Conservation (phyloP, 1,140 invertebrate species). For the Calephelis nemesis region DNA sequence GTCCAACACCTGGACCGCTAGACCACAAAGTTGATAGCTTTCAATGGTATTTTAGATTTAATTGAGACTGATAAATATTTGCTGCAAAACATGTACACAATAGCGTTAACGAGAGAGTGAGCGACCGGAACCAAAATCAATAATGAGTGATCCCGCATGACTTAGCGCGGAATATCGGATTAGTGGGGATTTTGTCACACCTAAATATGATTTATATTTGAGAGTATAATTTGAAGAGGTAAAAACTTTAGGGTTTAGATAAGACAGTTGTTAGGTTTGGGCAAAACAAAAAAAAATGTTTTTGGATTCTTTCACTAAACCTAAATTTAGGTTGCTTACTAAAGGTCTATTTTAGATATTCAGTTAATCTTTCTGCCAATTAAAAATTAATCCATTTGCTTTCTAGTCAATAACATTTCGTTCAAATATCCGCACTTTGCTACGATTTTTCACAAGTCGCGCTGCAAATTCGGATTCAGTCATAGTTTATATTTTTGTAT, state of each 20-base stretch:
- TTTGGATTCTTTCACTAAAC: background rate
- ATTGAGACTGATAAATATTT: background rate
- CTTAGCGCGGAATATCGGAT: conserved; percentile 4
- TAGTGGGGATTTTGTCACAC: background rate
- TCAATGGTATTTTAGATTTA: too few relatives aligned
- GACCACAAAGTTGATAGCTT: too few relatives aligned
- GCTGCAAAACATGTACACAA: background rate
- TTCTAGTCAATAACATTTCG: too few relatives aligned
- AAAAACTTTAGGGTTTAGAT: background rate
- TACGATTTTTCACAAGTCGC: too few relatives aligned
- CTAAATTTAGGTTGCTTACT: too few relatives aligned
- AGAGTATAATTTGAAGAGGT: conserved; percentile 3
- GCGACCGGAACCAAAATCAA: conserved; percentile 2
- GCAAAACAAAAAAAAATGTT: background rate
- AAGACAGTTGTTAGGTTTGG: background rate
- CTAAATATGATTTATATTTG: conserved; percentile 4
- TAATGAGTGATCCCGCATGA: conserved; percentile 9
- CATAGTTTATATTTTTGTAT: too few relatives aligned
- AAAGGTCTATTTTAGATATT: too few relatives aligned
- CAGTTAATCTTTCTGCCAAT: too few relatives aligned
- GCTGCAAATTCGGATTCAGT: too few relatives aligned
- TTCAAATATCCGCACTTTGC: too few relatives aligned
- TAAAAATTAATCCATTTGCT: too few relatives aligned
- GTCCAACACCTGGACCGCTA: too few relatives aligned
- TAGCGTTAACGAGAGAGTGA: background rate